Conservation (phyloP, 2,797 vertebrate species). For the Platalea minor region DNA sequence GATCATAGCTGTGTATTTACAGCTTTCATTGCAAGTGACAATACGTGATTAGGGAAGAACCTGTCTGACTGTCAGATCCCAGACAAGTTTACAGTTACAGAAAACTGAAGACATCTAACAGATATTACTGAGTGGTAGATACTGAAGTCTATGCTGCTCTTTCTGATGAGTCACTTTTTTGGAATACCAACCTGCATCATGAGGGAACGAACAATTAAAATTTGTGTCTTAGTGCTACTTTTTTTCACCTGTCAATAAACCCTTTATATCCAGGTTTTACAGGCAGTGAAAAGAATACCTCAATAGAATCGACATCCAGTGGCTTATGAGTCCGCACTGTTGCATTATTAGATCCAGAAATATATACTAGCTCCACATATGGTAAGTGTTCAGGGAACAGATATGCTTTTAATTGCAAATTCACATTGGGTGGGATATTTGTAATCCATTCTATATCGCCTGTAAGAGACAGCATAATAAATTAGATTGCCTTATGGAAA, state of each 20-base stretch:
- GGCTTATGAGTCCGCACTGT: background rate
- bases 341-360: background rate
- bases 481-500: background rate
- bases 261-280: background rate
- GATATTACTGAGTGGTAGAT: background rate
- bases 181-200: background rate
- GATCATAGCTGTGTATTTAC: background rate
- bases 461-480: conserved; percentile 16
- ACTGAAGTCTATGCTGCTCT: background rate
- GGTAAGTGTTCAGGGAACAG: background rate
- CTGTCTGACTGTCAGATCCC: background rate
- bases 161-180: background rate
- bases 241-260: background rate
- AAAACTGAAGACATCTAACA: background rate
- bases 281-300: conserved; percentile 6
- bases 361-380: background rate
- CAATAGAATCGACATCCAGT: conserved; percentile 14
- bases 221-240: background rate
- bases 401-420: background rate
- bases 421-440: conserved; percentile 23
- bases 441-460: conserved; percentile 74
- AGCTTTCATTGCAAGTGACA: background rate
- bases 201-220: background rate
- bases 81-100: background rate
- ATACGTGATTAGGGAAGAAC: background rate